Evolutionary conservation across 2,797 vertebrate species (phyloP).

Genomic region (Manis javanica): DNA sequence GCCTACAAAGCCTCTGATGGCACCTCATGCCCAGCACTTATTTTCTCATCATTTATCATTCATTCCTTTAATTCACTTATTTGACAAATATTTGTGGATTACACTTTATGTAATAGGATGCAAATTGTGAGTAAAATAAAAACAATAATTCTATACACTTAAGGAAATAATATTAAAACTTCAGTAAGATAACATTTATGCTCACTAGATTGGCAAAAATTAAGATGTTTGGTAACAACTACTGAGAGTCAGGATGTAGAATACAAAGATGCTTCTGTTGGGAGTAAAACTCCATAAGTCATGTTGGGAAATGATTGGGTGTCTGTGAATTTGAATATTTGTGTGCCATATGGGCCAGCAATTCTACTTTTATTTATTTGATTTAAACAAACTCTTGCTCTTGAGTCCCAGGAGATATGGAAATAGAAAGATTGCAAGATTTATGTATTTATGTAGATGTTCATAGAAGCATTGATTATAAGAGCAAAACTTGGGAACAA

Average conservation of each 20-base stretch:
- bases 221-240: neutral
- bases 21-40: neutral
- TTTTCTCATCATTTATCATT: neutral
- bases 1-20: neutral
- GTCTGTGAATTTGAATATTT: slow-evolving; percentile 25
- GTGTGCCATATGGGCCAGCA: neutral
- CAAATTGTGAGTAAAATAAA: neutral
- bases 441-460: neutral
- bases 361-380: neutral
- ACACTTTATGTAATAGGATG: neutral
- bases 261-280: neutral
- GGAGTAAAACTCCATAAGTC: neutral
- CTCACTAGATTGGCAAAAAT: neutral
- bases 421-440: no score
- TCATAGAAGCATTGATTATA: neutral
- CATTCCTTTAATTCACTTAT: neutral
- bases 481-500: neutral
- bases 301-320: neutral
- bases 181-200: neutral
- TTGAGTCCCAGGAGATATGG: neutral
- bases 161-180: neutral
- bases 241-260: neutral
- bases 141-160: neutral
- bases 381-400: neutral
- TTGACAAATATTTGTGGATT: neutral